A percentile compares a stretch with the other conserved stretches of the same genome.
Conservation (phyloP, 2,888 invertebrate species). For the Latrodectus hesperus region DNA sequence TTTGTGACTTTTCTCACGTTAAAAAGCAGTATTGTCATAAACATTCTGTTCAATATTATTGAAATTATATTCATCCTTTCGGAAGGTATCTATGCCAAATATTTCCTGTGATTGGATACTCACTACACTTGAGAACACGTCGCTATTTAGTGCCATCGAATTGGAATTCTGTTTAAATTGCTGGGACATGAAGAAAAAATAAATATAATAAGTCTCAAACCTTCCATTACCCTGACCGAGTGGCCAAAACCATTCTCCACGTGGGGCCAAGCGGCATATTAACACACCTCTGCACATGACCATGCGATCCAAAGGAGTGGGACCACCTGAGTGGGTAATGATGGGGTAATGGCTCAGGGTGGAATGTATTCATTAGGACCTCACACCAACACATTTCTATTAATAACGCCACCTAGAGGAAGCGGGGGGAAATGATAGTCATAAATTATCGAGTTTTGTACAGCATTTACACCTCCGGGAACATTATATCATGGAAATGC, state of each 20-base stretch:
- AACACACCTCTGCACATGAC: background rate
- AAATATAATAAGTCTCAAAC: background rate
- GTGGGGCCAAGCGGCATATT: slow-evolving; percentile 2
- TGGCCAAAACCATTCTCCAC: no score
- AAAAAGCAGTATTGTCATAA: no score
- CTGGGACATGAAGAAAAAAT: no score
- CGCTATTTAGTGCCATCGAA: no score
- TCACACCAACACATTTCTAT: slow-evolving; percentile 28
- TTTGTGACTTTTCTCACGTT: no score
- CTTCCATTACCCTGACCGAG: background rate
- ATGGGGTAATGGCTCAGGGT: slow-evolving; percentile 14
- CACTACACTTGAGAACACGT: no score
- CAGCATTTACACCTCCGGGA: slow-evolving; percentile 3
- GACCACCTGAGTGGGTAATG: slow-evolving; percentile 39
- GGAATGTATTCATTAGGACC: slow-evolving; percentile 59
- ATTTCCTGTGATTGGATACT: no score
- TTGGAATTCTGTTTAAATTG: no score
- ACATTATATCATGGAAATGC: slow-evolving; percentile 2
- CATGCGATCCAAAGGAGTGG: background rate
- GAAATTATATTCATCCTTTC: no score
- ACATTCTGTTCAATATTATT: no score
- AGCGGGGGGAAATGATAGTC: background rate
- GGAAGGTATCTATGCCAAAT: no score
- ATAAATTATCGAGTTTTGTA: background rate
- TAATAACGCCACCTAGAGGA: slow-evolving; percentile 1